Base-by-base conservation (phyloP, 2,797 vertebrate species). In the Acomys russatus region DNA sequence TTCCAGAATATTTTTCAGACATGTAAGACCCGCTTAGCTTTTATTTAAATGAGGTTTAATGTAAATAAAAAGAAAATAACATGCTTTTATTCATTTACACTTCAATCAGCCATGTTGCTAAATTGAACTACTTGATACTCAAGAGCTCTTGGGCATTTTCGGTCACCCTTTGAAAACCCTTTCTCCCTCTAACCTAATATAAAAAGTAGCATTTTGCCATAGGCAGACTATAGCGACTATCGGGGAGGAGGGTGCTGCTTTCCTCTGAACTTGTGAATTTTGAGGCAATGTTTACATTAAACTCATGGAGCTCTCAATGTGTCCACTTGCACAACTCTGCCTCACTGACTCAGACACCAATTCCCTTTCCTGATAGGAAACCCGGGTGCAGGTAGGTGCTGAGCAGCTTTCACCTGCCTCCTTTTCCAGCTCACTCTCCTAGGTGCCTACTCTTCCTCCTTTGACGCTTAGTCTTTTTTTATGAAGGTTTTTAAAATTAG, bases 51-150 rank as follows among this genome's bases (percentile, higher is more conserved):
- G 71, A 95, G 82, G 92, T 94, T 88, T 90, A 94, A 95, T 83
- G 73, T 88, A 95, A 97, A 97, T 61, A 38, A 88, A 64, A 91
- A 71, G 92, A 94, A 83, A 61, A 61, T 80, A 96, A 85, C 35
- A 76, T 92, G 25, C 92, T 94, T 93, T 95, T 91, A 94, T 96
- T 96, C 96, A 97, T 97, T 98, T 98, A 95, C 97, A 97, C 94
- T 97, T 97, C 98, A 97, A 97, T 97, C 96, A 97, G 91, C 85
- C 64, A 87, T 98, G 96, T 96, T 97, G 89, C 95, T 97, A 97
- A 96, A 93, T 95, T 92, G 64, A 95, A 83, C 89, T 95, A 96
- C 96, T 98, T 97, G 96, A 97, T 97, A 98, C 97, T 97, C 96
- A 97, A 95, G 83, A 96, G 70, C 96, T 97, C 91, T 94, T 95